A percentile compares a stretch with the other conserved stretches of the same genome.
Evolutionary conservation across 2,888 invertebrate genomes (phyloP).

Genomic region (Caenorhabditis japonica): DNA sequence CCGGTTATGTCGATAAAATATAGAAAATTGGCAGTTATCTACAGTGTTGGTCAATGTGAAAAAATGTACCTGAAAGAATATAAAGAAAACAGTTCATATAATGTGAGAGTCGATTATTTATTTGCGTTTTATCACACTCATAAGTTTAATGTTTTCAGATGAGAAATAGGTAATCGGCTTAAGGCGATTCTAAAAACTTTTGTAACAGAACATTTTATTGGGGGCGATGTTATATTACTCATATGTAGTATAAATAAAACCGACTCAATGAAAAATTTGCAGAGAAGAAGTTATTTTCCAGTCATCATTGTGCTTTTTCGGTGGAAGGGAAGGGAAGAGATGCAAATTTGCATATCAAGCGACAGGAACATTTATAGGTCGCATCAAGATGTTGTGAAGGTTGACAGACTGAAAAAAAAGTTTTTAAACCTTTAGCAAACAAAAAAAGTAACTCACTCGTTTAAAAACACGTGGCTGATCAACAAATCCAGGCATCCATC

Average conservation of each 20-base stretch:
- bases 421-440: background rate
- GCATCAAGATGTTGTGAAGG: slow-evolving; percentile 39
- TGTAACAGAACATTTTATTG: slow-evolving; percentile 49
- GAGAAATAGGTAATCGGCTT: too few relatives aligned
- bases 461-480: slow-evolving; percentile 44
- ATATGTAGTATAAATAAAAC: slow-evolving; percentile 39
- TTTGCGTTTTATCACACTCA: too few relatives aligned
- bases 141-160: too few relatives aligned
- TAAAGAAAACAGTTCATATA: too few relatives aligned
- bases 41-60: too few relatives aligned
- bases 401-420: slow-evolving; percentile 26
- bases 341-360: slow-evolving; percentile 2
- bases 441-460: slow-evolving; percentile 17
- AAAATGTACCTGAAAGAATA: too few relatives aligned
- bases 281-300: slow-evolving; percentile 13
- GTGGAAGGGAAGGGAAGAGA: background rate
- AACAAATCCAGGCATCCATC: slow-evolving; percentile 65
- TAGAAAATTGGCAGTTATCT: too few relatives aligned
- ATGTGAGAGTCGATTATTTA: too few relatives aligned
- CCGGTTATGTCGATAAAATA: too few relatives aligned
- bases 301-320: slow-evolving; percentile 22
- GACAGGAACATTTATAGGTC: slow-evolving; percentile 38
- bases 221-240: slow-evolving; percentile 29
- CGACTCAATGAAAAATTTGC: slow-evolving; percentile 18
- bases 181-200: too few relatives aligned